These are phyloP conservation scores for Chrysogorgia sp. DNA, from an alignment of 92 coral and sea anemone species.

Conservation along the genomic window DNA sequence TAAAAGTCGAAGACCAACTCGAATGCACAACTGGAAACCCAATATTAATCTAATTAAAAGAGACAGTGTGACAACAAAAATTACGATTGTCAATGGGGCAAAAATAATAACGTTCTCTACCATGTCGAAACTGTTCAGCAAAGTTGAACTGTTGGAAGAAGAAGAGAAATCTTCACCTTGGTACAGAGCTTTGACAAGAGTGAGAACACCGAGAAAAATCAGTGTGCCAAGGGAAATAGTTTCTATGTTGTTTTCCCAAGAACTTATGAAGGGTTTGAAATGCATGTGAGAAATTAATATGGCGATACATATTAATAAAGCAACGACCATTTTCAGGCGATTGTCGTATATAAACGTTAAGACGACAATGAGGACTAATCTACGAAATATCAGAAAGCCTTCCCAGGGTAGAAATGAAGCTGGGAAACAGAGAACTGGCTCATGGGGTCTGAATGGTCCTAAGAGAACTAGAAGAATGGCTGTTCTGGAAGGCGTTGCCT, in stretches of 20 bases:
- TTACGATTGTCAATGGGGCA: background rate
- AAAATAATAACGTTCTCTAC: background rate
- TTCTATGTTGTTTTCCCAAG: background rate
- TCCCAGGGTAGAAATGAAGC: constrained; percentile 25
- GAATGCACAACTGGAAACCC: background rate
- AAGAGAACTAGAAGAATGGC: constrained; percentile 16
- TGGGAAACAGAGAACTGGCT: background rate
- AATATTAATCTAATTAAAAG: background rate
- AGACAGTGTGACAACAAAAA: background rate
- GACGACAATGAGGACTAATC: background rate
- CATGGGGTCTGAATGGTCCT: constrained; percentile 14
- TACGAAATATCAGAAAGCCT: constrained; percentile 22
- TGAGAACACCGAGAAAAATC: background rate
- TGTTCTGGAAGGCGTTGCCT: background rate
- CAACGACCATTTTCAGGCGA: background rate
- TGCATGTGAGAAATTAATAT: constrained; percentile 1
- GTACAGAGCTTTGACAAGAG: background rate
- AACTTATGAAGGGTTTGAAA: background rate
- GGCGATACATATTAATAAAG: constrained; percentile 9
- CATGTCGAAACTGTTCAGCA: background rate
- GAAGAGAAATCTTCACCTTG: constrained; percentile 5
- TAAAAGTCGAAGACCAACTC: background rate
- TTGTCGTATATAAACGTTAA: constrained; percentile 21
- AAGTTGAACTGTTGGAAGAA: background rate
- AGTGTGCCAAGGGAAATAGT: background rate